Evolutionary conservation across 2,797 vertebrate species (phyloP), one percentile per base, ranked within the genome.

Genomic region (Glyptemys insculpta): DNA sequence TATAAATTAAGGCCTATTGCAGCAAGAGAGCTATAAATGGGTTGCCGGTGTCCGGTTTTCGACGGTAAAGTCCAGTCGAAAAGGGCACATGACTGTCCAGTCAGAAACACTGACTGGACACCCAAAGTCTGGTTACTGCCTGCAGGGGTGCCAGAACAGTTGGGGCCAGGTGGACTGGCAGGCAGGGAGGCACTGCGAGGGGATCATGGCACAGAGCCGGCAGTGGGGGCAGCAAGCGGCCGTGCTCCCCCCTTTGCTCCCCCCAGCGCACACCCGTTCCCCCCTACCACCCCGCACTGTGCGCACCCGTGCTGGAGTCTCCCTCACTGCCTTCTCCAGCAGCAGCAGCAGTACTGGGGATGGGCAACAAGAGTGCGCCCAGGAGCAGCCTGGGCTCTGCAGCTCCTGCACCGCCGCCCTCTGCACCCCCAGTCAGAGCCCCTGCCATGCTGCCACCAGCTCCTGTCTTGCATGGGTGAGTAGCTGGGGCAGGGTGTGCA

Each of bases 311-410:
- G 3, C 92, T 94, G 50, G 81, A 83, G 96, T 91, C 76, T 23
- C 97, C 88, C 95, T 97, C 96, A 56, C 95, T 92, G 87, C 96
- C 88, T 93, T 95, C 95, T 89, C 91, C 86, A 47, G 68, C 85
- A 27, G 16, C 85, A 27, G 16, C n/a, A 1, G 92, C 93, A 21
- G 91, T 94, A 95, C 88, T 31, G 94, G 98, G 96, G 96, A 98
- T 98, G 98, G 98, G 98, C 97, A 97, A 97, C 97, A 97, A 94
- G 98, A 97, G 97, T 96, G 97, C 96, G 94, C 96, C 79, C 96
- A 95, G 96, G 97, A 90, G 98, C 97, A 97, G 97, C 97, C 95
- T 94, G 54, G 90, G 94, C 94, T 91, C 95, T 65, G 89, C 91
- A 88, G 93, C 95, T 94, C 93, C 87, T 93, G 90, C 23, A 25